These are phyloP conservation scores for Scaptomyza reducta DNA, from an alignment of 2,888 invertebrate species.

Conservation along the genomic window DNA sequence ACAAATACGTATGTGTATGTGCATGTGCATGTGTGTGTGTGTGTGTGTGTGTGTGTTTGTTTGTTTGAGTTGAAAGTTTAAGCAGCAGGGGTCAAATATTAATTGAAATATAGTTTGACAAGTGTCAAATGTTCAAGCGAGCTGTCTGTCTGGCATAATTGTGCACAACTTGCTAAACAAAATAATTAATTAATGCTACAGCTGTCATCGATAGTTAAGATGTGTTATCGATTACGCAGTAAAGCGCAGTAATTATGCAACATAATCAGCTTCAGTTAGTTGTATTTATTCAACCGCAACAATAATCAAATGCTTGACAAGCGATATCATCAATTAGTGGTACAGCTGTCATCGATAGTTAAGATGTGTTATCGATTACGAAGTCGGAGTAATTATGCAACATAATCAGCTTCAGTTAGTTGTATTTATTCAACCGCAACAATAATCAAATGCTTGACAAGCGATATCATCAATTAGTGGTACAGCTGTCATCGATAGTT, in stretches of 20 bases:
- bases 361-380: slow-evolving; percentile 5
- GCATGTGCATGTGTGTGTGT: neutral
- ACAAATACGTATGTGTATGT: neutral
- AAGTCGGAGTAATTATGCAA: neutral
- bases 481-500: neutral
- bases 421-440: too few relatives aligned
- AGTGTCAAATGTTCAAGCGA: neutral
- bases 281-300: too few relatives aligned
- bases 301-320: too few relatives aligned
- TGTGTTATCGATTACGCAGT: slow-evolving; percentile 5
- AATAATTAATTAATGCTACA: neutral
- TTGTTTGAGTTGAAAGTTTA: neutral
- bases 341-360: neutral
- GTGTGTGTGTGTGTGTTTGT: neutral
- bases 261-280: neutral
- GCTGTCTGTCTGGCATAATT: neutral
- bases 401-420: neutral
- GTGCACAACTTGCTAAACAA: neutral
- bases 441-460: too few relatives aligned
- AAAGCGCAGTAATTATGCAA: neutral
- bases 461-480: too few relatives aligned
- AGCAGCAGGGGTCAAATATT: slow-evolving; percentile 10
- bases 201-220: neutral
- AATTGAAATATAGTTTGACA: slow-evolving; percentile 15
- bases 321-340: too few relatives aligned